Conservation (phyloP, 2,888 invertebrate genomes). For the Plebejus anna region DNA sequence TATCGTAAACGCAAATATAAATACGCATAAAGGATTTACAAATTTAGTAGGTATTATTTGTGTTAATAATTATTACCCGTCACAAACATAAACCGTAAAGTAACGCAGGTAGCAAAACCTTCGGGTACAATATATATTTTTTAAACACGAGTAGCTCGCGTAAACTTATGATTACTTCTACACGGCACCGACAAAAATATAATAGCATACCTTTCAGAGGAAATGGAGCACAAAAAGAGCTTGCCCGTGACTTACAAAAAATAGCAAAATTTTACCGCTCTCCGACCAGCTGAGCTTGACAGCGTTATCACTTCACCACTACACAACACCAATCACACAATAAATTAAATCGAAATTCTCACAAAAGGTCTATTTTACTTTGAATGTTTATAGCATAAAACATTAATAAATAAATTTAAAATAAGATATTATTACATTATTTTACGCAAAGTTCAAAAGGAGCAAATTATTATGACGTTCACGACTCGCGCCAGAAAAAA, state of each 20-base stretch:
- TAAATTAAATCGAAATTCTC: neutral
- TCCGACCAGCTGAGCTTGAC: constrained; percentile 76
- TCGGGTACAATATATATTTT: neutral
- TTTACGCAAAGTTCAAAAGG: constrained; percentile 2
- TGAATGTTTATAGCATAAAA: neutral
- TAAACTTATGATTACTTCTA: constrained; percentile 16
- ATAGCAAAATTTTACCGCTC: constrained; percentile 74
- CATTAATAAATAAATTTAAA: neutral
- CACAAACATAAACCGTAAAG: neutral
- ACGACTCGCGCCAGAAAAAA: constrained; percentile 38
- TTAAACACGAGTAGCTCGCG: constrained; percentile 7
- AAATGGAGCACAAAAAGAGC: constrained; percentile 73
- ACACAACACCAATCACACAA: constrained; percentile 35
- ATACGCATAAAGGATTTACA: constrained; percentile 44
- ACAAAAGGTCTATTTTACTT: neutral
- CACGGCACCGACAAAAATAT: constrained; percentile 45
- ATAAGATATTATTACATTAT: neutral
- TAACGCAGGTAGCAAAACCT: neutral
- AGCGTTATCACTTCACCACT: constrained; percentile 63
- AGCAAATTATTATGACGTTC: constrained; percentile 30
- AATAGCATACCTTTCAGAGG: constrained; percentile 70
- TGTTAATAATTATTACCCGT: constrained; percentile 13
- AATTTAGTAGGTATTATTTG: constrained; percentile 35
- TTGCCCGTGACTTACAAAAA: constrained; percentile 64
- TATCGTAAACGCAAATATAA: constrained; percentile 54